Evolutionary conservation across 2,113 vertebrate genomes (phyloP).

Genomic region (Psilopsiagon aymara): DNA sequence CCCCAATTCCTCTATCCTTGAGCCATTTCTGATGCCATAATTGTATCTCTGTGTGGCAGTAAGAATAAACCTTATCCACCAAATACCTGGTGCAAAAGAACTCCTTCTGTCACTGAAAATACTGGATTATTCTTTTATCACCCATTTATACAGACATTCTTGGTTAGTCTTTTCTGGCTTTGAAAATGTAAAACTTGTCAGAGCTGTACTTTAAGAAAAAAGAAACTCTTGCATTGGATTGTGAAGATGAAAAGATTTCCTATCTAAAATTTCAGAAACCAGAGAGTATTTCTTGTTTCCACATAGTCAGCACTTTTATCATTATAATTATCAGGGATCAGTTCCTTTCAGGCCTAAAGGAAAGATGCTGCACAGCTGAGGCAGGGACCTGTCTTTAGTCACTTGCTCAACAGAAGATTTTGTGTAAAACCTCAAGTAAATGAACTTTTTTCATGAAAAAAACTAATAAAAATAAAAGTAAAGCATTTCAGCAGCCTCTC

Average conservation of each 20-base stretch:
- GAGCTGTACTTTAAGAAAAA: not conserved
- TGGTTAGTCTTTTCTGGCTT: not conserved
- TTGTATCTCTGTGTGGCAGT: not conserved
- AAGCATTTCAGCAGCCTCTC: not conserved
- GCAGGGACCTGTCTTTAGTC: not conserved
- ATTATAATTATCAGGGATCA: not conserved
- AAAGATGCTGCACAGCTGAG: not conserved
- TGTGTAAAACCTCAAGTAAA: not conserved
- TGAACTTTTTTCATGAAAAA: not conserved
- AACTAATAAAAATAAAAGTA: not conserved
- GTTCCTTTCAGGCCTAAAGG: not conserved
- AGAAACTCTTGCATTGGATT: not conserved
- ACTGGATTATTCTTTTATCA: not conserved
- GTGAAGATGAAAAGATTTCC: not conserved
- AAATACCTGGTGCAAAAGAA: not conserved
- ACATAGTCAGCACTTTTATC: not conserved
- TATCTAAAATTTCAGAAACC: not conserved
- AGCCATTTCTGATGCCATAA: not conserved
- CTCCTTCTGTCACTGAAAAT: not conserved
- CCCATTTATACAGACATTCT: not conserved
- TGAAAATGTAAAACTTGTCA: not conserved
- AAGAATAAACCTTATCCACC: not conserved
- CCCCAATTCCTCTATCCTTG: not conserved
- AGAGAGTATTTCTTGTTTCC: not conserved
- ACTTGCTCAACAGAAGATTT: not conserved